phyloP scores from a whole-genome alignment of 2,888 invertebrate genomes.

The Gymnosoma rotundatum region DNA sequence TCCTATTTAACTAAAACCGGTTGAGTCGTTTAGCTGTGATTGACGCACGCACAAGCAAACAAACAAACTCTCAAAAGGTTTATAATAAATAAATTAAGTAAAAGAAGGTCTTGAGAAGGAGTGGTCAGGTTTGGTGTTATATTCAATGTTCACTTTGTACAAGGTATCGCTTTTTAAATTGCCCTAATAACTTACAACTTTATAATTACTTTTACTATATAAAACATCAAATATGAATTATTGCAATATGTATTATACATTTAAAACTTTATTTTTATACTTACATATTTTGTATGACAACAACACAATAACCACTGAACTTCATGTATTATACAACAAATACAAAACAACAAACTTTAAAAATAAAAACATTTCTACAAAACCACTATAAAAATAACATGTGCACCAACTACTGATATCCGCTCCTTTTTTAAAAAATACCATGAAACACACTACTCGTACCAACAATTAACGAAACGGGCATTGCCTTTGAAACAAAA shows the following conservation, averaged over 20 bases:
- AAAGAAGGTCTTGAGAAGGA: too few relatives aligned
- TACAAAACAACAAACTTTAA: slow-evolving; percentile 53
- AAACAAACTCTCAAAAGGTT: too few relatives aligned
- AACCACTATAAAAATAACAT: slow-evolving; percentile 36
- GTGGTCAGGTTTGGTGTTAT: too few relatives aligned
- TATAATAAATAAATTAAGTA: too few relatives aligned
- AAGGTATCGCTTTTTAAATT: too few relatives aligned
- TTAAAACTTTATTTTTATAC: slow-evolving; percentile 73
- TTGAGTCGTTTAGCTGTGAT: too few relatives aligned
- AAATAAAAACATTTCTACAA: slow-evolving; percentile 51
- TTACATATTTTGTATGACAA: slow-evolving; percentile 76
- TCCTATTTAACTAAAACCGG: too few relatives aligned
- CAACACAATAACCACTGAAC: slow-evolving; percentile 64
- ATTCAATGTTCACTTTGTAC: too few relatives aligned
- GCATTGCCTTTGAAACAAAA: background rate
- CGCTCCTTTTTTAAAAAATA: background rate
- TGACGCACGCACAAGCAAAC: too few relatives aligned
- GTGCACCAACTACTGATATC: slow-evolving; percentile 58
- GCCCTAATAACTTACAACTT: too few relatives aligned
- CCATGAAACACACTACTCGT: slow-evolving; percentile 12
- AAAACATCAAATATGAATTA: too few relatives aligned
- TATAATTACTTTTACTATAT: too few relatives aligned
- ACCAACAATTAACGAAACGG: slow-evolving; percentile 18
- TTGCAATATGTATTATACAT: slow-evolving; percentile 23
- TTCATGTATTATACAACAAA: slow-evolving; percentile 70